These are phyloP conservation scores for Myopa testacea DNA, from an alignment of 2,888 invertebrate genomes.

Conservation along the genomic window DNA sequence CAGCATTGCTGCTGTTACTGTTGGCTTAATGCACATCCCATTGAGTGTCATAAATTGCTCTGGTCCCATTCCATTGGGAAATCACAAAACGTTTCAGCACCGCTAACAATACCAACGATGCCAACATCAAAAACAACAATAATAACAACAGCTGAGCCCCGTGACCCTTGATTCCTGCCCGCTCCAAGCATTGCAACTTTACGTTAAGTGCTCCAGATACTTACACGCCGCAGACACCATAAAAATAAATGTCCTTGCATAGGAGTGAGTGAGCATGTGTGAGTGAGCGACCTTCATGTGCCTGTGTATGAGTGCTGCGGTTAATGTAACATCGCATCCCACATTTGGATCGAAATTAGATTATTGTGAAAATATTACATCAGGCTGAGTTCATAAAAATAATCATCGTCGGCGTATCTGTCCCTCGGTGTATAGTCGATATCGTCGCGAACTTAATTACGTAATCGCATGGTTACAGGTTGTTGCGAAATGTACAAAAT, in stretches of 20 bases:
- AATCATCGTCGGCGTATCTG: background rate
- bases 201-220: conserved; percentile 33
- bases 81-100: conserved; percentile 40
- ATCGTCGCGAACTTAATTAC: no score
- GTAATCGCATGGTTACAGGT: no score
- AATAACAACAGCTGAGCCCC: background rate
- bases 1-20: conserved; percentile 22
- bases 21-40: conserved; percentile 36
- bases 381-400: conserved; percentile 8
- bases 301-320: conserved; percentile 8
- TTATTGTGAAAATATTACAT: background rate
- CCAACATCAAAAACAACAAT: conserved; percentile 12
- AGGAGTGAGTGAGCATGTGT: background rate
- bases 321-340: background rate
- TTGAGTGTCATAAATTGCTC: conserved; percentile 31
- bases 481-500: background rate
- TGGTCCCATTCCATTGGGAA: conserved; percentile 40
- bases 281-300: background rate
- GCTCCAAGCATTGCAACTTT: background rate
- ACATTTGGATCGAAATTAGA: conserved; percentile 29
- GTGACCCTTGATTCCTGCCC: background rate
- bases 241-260: conserved; percentile 20
- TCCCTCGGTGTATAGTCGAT: no score
- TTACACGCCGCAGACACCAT: conserved; percentile 29
- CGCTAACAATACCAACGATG: conserved; percentile 1